phyloP scores from a whole-genome alignment of 2,888 invertebrate genomes.

The Petrophora chlorosata region DNA sequence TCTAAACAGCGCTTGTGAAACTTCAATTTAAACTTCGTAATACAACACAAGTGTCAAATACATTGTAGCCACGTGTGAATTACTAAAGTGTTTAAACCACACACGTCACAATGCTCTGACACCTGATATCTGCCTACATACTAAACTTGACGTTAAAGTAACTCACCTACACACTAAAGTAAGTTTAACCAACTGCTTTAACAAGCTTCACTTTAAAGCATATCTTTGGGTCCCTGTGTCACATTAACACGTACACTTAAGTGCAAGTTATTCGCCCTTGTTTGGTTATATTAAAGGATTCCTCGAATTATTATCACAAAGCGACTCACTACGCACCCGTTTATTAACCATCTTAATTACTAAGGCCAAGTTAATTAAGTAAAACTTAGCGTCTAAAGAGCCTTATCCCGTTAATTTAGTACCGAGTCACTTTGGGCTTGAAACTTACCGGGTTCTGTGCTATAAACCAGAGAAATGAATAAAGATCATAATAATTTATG shows the following conservation, averaged over 20 bases:
- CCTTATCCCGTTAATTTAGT: constrained; percentile 76
- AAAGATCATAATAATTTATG: no score
- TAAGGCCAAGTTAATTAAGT: constrained; percentile 79
- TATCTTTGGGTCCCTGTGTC: constrained; percentile 58
- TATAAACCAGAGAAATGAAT: no score
- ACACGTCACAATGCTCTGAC: constrained; percentile 42
- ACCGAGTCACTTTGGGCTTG: constrained; percentile 50
- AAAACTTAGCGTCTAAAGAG: constrained; percentile 78
- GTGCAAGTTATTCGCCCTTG: constrained; percentile 64
- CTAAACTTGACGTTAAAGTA: constrained; percentile 6
- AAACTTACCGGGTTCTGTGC: constrained; percentile 11
- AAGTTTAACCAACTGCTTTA: constrained; percentile 48
- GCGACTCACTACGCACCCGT: constrained; percentile 78
- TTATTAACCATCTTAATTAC: constrained; percentile 82
- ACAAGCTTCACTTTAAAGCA: constrained; percentile 56
- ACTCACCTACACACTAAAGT: constrained; percentile 41
- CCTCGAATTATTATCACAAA: constrained; percentile 77
- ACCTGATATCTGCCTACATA: constrained; percentile 39
- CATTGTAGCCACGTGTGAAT: constrained; percentile 27
- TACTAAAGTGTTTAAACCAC: constrained; percentile 41
- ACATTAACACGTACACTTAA: constrained; percentile 64
- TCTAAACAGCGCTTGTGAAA: constrained; percentile 12
- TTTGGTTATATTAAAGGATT: constrained; percentile 80
- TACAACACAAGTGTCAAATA: constrained; percentile 26
- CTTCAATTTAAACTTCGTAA: constrained; percentile 22